Evolutionary conservation across 2,113 vertebrate species (phyloP), one percentile per base, ranked within the genome.

Genomic region (Sterna hirundo): DNA sequence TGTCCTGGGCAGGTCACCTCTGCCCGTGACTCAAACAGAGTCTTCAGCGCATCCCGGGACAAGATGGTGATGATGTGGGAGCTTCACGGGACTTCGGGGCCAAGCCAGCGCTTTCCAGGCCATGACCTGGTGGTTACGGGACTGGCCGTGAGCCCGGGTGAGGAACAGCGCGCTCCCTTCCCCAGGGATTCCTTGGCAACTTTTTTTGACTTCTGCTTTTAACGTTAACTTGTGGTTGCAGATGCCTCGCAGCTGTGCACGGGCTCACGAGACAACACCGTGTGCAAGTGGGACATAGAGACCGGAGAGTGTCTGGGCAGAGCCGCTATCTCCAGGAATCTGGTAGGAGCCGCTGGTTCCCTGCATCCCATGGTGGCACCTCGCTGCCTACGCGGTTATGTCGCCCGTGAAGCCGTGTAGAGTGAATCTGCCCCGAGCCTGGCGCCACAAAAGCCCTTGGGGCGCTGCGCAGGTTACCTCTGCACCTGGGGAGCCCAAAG

Each of bases 1-100:
- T 71, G 10, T 69, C 62, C 62, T 57, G 72, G 90, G 69, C 96
- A 99, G 99, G 98, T 99, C 86, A 90, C 98, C 90, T 99, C 98
- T 88, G 94, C 98, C 89, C 97, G 92, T 34, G 98, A 98, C 58
- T 99, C 98, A 26, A 98, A 51, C n/a, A 98, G 98, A 96, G 98
- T 99, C 94, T 99, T 99, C 97, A 99, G 99, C 0, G 99, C 99
- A 18, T 99, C 99, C 47, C 98, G 99, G 46, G 99, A 99, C 97
- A 99, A 98, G 96, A 98, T 85, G 0, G 99, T 98, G 51, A 92
- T 99, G 93, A 99, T 99, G 99, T 99, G 99, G 99, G 99, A 99
- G 88, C 93, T 99, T 10, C 97, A 98, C 2, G 86, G 98, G 54
- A 88, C 98, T 8, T 91, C 97, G 0, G 98, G 98, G 76, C 98